Conservation (phyloP, 2,113 vertebrate species). For the Stercorarius parasiticus region DNA sequence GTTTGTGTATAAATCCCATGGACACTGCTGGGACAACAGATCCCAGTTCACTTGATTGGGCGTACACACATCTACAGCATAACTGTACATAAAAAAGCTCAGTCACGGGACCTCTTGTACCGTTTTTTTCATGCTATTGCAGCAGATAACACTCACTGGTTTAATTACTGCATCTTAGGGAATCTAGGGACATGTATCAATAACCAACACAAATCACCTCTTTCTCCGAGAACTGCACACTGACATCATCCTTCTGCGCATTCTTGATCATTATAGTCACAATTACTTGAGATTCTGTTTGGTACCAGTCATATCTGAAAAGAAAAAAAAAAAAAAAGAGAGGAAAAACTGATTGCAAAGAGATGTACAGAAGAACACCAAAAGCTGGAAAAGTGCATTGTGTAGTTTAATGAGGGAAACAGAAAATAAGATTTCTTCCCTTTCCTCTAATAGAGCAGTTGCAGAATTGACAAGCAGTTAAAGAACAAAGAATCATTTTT, state of each 20-base stretch:
- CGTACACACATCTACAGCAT: background rate
- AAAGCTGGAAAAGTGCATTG: background rate
- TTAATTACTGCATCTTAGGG: background rate
- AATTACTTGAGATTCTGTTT: constrained; percentile 96
- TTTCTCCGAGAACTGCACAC: constrained; percentile 83
- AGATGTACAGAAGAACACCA: background rate
- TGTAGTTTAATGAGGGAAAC: background rate
- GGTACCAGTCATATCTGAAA: constrained; percentile 92
- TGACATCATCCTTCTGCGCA: constrained; percentile 84
- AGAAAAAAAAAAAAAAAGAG: background rate
- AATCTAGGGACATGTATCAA: background rate
- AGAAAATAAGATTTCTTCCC: background rate
- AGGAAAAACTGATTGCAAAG: background rate
- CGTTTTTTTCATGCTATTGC: background rate
- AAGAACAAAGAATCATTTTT: background rate
- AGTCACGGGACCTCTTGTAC: background rate
- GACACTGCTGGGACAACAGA: background rate
- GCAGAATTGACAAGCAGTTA: background rate
- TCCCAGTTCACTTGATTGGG: background rate
- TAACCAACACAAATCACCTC: constrained; percentile 77
- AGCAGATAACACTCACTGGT: background rate
- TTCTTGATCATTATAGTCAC: constrained; percentile 95
- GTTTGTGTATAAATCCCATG: background rate
- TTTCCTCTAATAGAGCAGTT: background rate
- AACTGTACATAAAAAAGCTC: background rate